These are phyloP conservation scores for Subacronicta megacephala DNA, from an alignment of 2,888 invertebrate species.

Conservation along the genomic window DNA sequence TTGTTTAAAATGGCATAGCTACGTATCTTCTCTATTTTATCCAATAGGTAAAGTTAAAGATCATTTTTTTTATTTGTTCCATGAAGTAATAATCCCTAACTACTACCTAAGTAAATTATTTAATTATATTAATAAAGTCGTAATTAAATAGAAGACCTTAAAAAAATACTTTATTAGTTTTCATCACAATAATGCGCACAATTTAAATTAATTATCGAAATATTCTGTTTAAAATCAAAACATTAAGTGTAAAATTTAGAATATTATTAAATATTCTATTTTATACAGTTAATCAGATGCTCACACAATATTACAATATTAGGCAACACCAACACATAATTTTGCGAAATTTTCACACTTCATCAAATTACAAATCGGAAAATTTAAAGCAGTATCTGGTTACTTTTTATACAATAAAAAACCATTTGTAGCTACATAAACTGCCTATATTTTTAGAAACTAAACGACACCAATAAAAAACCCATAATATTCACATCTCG, in stretches of 20 bases:
- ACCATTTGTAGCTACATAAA: constrained; percentile 35
- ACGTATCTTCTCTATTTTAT: too few species aligned
- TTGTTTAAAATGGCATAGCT: background rate
- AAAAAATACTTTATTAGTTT: too few species aligned
- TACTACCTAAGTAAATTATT: too few species aligned
- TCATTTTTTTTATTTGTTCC: too few species aligned
- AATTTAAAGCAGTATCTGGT: constrained; percentile 32
- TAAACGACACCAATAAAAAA: constrained; percentile 53
- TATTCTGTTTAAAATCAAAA: constrained; percentile 9
- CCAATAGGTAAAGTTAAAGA: too few species aligned
- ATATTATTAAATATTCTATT: constrained; percentile 7
- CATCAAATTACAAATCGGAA: constrained; percentile 36
- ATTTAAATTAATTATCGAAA: constrained; percentile 19
- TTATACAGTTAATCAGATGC: constrained; percentile 29
- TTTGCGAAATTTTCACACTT: constrained; percentile 39
- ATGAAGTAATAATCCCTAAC: too few species aligned
- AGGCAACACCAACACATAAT: constrained; percentile 9
- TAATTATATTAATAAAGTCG: too few species aligned
- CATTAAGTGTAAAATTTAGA: too few species aligned
- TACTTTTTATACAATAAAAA: constrained; percentile 31
- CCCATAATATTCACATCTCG: constrained; percentile 52
- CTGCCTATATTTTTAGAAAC: constrained; percentile 36
- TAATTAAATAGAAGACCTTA: too few species aligned
- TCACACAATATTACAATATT: constrained; percentile 8
- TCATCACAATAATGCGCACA: background rate